phyloP scores from a whole-genome alignment of 2,797 vertebrate species.

The Crypturellus tataupa region DNA sequence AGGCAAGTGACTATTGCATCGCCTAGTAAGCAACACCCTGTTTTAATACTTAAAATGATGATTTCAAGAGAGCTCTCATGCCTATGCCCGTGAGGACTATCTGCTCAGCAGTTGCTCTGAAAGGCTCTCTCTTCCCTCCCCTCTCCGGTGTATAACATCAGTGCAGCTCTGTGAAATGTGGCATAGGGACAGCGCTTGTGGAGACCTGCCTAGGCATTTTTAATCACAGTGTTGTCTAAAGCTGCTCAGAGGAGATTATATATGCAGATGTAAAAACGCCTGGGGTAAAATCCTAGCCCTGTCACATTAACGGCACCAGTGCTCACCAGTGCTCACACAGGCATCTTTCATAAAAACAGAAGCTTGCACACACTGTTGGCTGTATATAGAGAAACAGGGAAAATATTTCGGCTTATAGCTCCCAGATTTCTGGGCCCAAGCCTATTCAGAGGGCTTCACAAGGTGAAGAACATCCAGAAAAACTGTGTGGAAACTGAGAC shows the following conservation, averaged over 20 bases:
- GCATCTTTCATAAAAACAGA: background rate
- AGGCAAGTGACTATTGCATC: background rate
- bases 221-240: background rate
- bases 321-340: background rate
- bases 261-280: background rate
- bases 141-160: background rate
- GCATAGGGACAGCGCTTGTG: background rate
- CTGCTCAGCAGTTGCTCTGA: background rate
- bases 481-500: background rate
- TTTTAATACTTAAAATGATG: background rate
- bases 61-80: background rate
- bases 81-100: background rate
- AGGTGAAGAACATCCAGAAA: background rate
- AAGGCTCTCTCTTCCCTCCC: background rate
- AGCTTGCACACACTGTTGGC: rapidly evolving
- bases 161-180: background rate
- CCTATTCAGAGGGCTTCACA: background rate
- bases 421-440: background rate
- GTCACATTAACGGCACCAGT: background rate
- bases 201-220: slow-evolving; percentile 22
- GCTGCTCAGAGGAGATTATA: slow-evolving; percentile 16
- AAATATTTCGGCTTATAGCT: background rate
- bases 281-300: background rate
- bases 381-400: background rate
- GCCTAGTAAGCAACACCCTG: background rate